These are phyloP conservation scores for Typhlichthys eigenmanni DNA, from an alignment of 2,797 vertebrate species.

Conservation along the genomic window DNA sequence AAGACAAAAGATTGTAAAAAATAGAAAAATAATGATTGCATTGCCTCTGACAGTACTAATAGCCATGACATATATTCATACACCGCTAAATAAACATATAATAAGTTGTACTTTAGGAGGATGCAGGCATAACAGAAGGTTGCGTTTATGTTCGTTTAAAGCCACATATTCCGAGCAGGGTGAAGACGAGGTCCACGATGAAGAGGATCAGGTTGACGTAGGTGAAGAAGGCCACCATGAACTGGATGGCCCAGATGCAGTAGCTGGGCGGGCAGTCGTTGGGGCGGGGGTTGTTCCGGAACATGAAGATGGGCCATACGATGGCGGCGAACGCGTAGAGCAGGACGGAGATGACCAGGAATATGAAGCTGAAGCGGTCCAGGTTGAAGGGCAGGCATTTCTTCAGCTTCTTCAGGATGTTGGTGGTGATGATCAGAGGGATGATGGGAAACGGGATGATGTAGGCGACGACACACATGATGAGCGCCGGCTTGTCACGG, in stretches of 20 bases:
- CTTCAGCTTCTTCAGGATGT: constrained; percentile 77
- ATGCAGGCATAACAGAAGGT: too few relatives aligned
- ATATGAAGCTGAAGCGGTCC: constrained; percentile 75
- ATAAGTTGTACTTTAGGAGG: too few relatives aligned
- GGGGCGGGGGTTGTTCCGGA: constrained; percentile 53
- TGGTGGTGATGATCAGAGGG: constrained; percentile 76
- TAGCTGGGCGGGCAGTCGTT: constrained; percentile 23
- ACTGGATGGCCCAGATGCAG: constrained; percentile 72
- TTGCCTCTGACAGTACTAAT: too few relatives aligned
- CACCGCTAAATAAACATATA: too few relatives aligned
- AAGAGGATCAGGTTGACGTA: constrained; percentile 83
- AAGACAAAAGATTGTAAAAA: too few relatives aligned
- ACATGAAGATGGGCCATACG: constrained; percentile 79
- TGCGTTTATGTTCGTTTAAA: constrained; percentile 52
- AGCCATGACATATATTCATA: too few relatives aligned
- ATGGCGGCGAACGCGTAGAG: constrained; percentile 77
- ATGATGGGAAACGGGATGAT: constrained; percentile 81
- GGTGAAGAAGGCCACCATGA: constrained; percentile 81
- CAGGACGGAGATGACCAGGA: constrained; percentile 74
- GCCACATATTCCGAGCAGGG: constrained; percentile 67
- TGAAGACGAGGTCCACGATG: constrained; percentile 78
- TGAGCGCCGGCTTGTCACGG: constrained; percentile 37
- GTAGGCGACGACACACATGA: constrained; percentile 79
- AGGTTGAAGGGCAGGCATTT: constrained; percentile 71
- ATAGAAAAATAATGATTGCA: too few relatives aligned